Base-by-base conservation (phyloP, 2,113 vertebrate genomes). In the Mormyrus lacerda region DNA sequence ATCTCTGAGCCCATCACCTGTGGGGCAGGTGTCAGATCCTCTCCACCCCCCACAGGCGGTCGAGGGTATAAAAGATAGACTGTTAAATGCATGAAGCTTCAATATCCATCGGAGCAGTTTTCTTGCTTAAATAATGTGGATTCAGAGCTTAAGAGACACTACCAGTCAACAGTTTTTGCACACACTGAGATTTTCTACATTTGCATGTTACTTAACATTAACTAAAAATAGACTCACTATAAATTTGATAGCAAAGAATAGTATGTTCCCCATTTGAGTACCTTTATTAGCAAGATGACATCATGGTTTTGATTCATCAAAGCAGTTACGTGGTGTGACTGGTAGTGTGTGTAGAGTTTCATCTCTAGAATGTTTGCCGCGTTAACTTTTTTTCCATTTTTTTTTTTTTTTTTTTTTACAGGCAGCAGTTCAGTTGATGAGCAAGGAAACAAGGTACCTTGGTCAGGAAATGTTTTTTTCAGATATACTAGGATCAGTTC, bases 351-450 rank as follows among this genome's bases (percentile, higher is more conserved):
- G 58, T 65, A 27, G 85, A 24, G 24, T 48, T 88, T 85, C 42
- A 47, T 27, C 83, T 89, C 27, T 88, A 4, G 89, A 35, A 90
- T 44, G 44, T 47, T 2, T 88, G 31, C 50, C 24, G 5, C 35
- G 5, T 88, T 65, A 42, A 79, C 7, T 44, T 79, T 45, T 15
- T 5, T 19, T 55, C 19, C 13, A 50, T 50, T 13, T 50, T 21
- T 53, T 91, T 1, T 90, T 44, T 5, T 35, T 31, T 85, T 44
- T 44, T 31, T 89, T 89, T 93, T 15, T 90, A 39, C 92, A 98
- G 97, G 97, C 90, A 96, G 95, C 91, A 97, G 96, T 91, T 95
- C 97, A 0, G 94, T 96, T 93, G 97, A 98, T 73, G 97, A 98
- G 76, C 95, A 96, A 27, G 97, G 97, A 88, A 95, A 95, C 89